phyloP scores from a whole-genome alignment of 2,797 vertebrate genomes.

The Acestrorhynchus altus region DNA sequence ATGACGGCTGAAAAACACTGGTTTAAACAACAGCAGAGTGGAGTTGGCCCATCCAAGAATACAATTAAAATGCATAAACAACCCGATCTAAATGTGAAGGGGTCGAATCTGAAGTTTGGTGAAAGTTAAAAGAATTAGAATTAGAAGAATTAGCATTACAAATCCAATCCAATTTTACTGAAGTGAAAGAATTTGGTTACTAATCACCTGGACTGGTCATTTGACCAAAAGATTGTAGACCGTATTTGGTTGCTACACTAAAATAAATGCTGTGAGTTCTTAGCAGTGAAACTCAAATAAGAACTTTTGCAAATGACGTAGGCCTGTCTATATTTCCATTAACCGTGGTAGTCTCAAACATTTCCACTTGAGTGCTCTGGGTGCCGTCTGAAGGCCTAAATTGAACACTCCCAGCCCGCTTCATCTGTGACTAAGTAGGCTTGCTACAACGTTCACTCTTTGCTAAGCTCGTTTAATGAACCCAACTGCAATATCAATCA shows the following conservation, averaged over 20 bases:
- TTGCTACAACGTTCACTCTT: constrained; percentile 15
- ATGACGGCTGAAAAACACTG: too few species aligned
- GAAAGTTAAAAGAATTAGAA: background rate
- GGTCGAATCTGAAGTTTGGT: too few species aligned
- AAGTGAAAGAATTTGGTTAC: background rate
- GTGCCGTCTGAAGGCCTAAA: background rate
- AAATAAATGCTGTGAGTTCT: background rate
- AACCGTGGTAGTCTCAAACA: background rate
- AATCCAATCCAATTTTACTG: background rate
- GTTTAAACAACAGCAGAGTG: too few species aligned
- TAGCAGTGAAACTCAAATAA: background rate
- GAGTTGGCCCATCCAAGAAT: too few species aligned
- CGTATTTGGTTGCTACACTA: background rate
- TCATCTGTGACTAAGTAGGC: background rate
- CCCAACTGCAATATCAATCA: constrained; percentile 20
- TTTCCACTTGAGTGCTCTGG: constrained; percentile 17
- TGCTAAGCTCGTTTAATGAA: constrained; percentile 11
- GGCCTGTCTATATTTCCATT: constrained; percentile 20
- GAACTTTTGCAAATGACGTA: background rate
- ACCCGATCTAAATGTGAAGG: too few species aligned
- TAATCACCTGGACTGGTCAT: background rate
- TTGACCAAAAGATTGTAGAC: background rate
- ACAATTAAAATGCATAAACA: too few species aligned
- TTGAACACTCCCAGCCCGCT: background rate
- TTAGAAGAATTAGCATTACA: background rate